Conservation (phyloP, 1,140 invertebrate species). For the Microplitis mediator region DNA sequence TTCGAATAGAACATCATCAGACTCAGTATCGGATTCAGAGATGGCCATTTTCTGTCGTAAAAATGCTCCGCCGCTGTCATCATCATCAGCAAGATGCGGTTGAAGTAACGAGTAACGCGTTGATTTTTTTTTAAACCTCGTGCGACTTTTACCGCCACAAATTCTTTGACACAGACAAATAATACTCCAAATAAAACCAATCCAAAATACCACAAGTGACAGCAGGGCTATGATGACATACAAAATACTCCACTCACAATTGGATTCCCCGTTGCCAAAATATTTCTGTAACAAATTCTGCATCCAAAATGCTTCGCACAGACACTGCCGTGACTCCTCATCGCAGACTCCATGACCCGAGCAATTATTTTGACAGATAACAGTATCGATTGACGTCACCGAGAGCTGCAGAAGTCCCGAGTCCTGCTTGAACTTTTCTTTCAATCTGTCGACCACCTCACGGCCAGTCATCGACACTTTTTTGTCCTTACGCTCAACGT, state of each 20-base stretch:
- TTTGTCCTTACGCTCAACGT: constrained; percentile 63
- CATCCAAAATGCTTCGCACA: constrained; percentile 97
- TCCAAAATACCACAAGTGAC: constrained; percentile 68
- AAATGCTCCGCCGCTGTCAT: constrained; percentile 49
- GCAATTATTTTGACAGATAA: constrained; percentile 90
- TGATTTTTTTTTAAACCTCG: constrained; percentile 53
- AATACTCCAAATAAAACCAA: constrained; percentile 73
- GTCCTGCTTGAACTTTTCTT: constrained; percentile 72
- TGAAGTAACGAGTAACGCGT: constrained; percentile 57
- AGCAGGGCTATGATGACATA: constrained; percentile 82
- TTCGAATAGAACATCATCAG: constrained; percentile 58
- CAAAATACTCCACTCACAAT: constrained; percentile 88
- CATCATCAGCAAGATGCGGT: constrained; percentile 53
- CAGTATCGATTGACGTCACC: constrained; percentile 78
- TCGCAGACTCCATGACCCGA: constrained; percentile 91
- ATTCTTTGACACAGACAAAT: constrained; percentile 71
- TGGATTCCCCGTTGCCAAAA: constrained; percentile 71
- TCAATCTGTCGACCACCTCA: constrained; percentile 68
- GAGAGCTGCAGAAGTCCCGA: constrained; percentile 75
- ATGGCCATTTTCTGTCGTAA: constrained; percentile 55
- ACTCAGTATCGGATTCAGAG: constrained; percentile 57
- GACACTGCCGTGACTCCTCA: constrained; percentile 79
- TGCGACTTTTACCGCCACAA: constrained; percentile 56
- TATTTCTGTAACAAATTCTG: constrained; percentile 73
- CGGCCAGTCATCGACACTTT: constrained; percentile 61